Evolutionary conservation across 2,888 invertebrate genomes (phyloP), one percentile per base, ranked within the genome.

Genomic region (Xanthia togata): DNA sequence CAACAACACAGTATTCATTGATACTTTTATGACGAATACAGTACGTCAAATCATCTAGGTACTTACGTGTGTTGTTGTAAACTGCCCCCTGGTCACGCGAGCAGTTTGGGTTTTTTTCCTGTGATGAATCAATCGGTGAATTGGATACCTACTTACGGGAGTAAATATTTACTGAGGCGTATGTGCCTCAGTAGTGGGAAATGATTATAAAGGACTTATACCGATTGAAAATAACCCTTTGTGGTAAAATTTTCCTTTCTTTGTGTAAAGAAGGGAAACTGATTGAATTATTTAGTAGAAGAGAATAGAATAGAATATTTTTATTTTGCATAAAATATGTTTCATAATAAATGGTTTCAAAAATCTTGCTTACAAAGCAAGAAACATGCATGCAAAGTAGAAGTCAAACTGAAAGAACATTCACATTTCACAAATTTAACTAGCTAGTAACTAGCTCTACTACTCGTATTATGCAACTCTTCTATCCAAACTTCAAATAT

Each of bases 41-140:
- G 47, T 47, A 60, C 26, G 12, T 26, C 17, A 60, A n/a, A 20
- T 20, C 26, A 23, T 50, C 8, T 50, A 31, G 26, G 4, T 31
- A 31, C 9, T 0, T n/a, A 31, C 17, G 59, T 44, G 41, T 26
- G 50, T 35, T 26, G 5, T 44, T 53, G 60, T 4, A 35, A 47
- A 38, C 38, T 57, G 57, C 47, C 2, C 5, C 5, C 35, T 0
- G 1, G 69, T 67, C 79, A 82, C 74, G 83, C 70, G 41, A 72
- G 1, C 73, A 5, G 53, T 53, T 60, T 23, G 88, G 88, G 76
- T 78, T 83, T 86, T 89, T 69, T 53, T 31, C 1, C 55, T 17
- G 64, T 84, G 88, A 88, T 82, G 76, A 86, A 87, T 85, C 78
- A 53, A 68, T 76, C 35, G 31, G 26, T 76, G n/a, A 6, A 2